Conservation (phyloP, 2,113 vertebrate species). For the Stigmatopora argus region DNA sequence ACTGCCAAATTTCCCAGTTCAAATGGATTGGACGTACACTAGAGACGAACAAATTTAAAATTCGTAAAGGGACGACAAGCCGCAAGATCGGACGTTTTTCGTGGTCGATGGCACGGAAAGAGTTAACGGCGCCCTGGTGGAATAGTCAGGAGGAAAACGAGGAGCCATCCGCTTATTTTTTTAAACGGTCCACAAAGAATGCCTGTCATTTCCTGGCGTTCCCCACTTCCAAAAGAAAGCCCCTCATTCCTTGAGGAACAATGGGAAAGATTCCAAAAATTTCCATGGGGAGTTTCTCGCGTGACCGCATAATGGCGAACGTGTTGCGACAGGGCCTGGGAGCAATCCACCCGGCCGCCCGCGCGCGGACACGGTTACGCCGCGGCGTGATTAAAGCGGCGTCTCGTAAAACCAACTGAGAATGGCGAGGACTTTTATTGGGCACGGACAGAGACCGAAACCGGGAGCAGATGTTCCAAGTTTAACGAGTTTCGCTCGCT, state of each 20-base stretch:
- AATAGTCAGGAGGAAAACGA: conserved; percentile 54
- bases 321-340: conserved; percentile 43
- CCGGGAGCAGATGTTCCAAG: conserved; percentile 18
- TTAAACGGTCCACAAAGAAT: conserved; percentile 74
- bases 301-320: conserved; percentile 44
- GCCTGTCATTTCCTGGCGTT: conserved; percentile 79
- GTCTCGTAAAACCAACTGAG: conserved; percentile 14
- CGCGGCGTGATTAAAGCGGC: conserved; percentile 22
- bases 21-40: too few relatives aligned
- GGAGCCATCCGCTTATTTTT: conserved; percentile 75
- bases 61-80: too few relatives aligned
- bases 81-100: too few relatives aligned
- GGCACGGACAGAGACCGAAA: conserved; percentile 3
- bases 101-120: too few relatives aligned
- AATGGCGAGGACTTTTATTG: conserved; percentile 11
- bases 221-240: conserved; percentile 69
- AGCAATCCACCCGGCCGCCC: background rate
- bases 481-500: conserved; percentile 8
- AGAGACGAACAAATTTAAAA: too few relatives aligned
- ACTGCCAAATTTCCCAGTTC: too few relatives aligned
- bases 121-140: conserved; percentile 42
- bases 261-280: conserved; percentile 65
- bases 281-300: conserved; percentile 56
- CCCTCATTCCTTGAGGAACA: conserved; percentile 59
- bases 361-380: background rate